A percentile compares a stretch with the other conserved stretches of the same genome.
phyloP scores from a whole-genome alignment of 2,888 invertebrate genomes.

The Camponotus fellah region DNA sequence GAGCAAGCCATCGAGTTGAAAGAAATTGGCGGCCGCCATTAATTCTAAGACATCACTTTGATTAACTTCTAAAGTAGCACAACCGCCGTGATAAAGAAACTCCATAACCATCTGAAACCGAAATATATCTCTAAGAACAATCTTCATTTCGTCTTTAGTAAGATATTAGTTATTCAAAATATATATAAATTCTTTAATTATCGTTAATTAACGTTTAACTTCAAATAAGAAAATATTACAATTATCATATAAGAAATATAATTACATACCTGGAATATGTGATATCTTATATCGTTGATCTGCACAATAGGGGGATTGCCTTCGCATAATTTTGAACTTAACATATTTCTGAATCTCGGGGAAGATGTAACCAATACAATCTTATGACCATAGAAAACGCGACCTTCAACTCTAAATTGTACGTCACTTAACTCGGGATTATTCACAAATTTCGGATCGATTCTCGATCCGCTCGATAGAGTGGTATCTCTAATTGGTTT shows the following conservation, averaged over 20 bases:
- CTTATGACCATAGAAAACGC: slow-evolving; percentile 97
- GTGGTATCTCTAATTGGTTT: slow-evolving; percentile 91
- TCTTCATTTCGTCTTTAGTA: neutral
- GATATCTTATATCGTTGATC: slow-evolving; percentile 96
- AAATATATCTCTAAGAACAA: slow-evolving; percentile 12
- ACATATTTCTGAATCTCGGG: slow-evolving; percentile 94
- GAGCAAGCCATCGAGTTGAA: slow-evolving; percentile 94
- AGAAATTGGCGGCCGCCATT: slow-evolving; percentile 97
- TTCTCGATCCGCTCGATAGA: slow-evolving; percentile 91
- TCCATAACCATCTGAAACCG: slow-evolving; percentile 94
- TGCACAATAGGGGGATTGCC: slow-evolving; percentile 94
- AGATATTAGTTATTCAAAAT: slow-evolving; percentile 11
- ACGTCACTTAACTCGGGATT: slow-evolving; percentile 97
- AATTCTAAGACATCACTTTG: slow-evolving; percentile 94
- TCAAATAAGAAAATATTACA: neutral
- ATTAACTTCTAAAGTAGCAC: slow-evolving; percentile 92
- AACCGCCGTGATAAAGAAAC: slow-evolving; percentile 96
- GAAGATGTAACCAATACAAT: slow-evolving; percentile 97
- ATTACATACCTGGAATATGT: slow-evolving; percentile 93
- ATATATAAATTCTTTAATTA: slow-evolving; percentile 25
- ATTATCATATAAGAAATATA: neutral
- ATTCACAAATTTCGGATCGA: slow-evolving; percentile 97
- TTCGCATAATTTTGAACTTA: slow-evolving; percentile 91
- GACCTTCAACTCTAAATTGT: slow-evolving; percentile 96
- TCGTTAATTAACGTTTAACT: neutral